Conservation (phyloP, 2,797 vertebrate genomes). For the Myripristis murdjan region DNA sequence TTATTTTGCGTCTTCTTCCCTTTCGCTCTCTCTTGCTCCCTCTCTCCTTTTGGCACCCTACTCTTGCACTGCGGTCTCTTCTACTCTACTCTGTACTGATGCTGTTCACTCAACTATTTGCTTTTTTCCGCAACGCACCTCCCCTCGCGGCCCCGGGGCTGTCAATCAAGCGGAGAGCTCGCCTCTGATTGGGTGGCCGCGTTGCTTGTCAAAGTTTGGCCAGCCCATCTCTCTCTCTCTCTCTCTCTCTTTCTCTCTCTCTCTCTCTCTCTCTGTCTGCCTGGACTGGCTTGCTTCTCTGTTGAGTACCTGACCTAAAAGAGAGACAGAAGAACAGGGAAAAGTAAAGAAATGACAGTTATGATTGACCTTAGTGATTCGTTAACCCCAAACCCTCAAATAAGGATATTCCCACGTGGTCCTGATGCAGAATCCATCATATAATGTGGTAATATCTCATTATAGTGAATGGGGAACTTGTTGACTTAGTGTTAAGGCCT, state of each 20-base stretch:
- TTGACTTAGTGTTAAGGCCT: constrained; percentile 36
- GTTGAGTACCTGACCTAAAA: constrained; percentile 21
- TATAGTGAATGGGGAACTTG: constrained; percentile 33
- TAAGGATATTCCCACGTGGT: not conserved
- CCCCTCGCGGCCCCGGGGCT: constrained; percentile 71
- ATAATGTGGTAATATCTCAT: constrained; percentile 12
- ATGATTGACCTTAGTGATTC: not conserved
- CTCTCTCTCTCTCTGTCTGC: constrained; percentile 37
- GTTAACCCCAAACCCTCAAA: constrained; percentile 11
- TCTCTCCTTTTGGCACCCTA: constrained; percentile 48
- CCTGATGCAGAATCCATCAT: not conserved
- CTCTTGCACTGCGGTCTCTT: constrained; percentile 80
- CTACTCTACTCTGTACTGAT: constrained; percentile 86
- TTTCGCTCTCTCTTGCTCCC: constrained; percentile 46
- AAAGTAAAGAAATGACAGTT: not conserved
- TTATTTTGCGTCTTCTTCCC: constrained; percentile 1
- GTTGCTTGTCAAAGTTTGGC: constrained; percentile 56
- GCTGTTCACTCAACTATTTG: constrained; percentile 85
- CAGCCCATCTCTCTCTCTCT: constrained; percentile 30
- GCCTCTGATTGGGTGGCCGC: constrained; percentile 68
- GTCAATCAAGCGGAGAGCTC: constrained; percentile 62
- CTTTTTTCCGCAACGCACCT: constrained; percentile 90
- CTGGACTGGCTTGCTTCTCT: constrained; percentile 5
- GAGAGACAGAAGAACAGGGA: constrained; percentile 1
- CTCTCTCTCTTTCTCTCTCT: constrained; percentile 1